phyloP scores from a whole-genome alignment of 1,140 invertebrate species.

The Adelges cooleyi region DNA sequence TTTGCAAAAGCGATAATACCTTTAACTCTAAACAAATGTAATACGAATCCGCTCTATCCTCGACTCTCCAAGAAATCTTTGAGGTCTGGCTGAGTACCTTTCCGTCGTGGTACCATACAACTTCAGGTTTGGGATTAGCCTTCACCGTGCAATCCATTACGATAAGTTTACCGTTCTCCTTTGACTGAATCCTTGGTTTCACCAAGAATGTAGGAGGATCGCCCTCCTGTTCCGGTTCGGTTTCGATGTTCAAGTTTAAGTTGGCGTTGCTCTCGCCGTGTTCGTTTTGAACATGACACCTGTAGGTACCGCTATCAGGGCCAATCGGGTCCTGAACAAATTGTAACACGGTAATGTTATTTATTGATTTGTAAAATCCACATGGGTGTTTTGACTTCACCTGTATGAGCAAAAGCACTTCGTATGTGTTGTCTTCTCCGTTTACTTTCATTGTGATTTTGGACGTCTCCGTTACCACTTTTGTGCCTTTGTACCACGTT shows the following conservation, averaged over 20 bases:
- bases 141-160: constrained; percentile 94
- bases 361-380: too few species aligned
- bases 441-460: constrained; percentile 71
- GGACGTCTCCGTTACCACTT: constrained; percentile 68
- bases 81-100: constrained; percentile 63
- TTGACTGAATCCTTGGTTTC: constrained; percentile 89
- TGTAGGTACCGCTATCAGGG: constrained; percentile 91
- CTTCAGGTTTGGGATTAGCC: constrained; percentile 84
- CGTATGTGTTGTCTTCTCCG: constrained; percentile 74
- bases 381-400: constrained; percentile 41
- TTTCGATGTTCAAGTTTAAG: constrained; percentile 94
- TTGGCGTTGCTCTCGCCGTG: constrained; percentile 97
- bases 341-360: too few species aligned
- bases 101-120: constrained; percentile 83
- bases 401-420: constrained; percentile 76
- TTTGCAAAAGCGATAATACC: too few species aligned
- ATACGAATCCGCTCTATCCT: constrained; percentile 74
- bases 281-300: constrained; percentile 93
- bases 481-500: constrained; percentile 79
- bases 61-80: constrained; percentile 64
- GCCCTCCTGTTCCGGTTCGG: constrained; percentile 79
- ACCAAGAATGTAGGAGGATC: constrained; percentile 96
- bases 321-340: constrained; percentile 73
- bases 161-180: constrained; percentile 89
- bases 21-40: constrained; percentile 80